These are phyloP conservation scores for Desoria tigrina DNA, from an alignment of 2,888 invertebrate genomes.

Conservation along the genomic window DNA sequence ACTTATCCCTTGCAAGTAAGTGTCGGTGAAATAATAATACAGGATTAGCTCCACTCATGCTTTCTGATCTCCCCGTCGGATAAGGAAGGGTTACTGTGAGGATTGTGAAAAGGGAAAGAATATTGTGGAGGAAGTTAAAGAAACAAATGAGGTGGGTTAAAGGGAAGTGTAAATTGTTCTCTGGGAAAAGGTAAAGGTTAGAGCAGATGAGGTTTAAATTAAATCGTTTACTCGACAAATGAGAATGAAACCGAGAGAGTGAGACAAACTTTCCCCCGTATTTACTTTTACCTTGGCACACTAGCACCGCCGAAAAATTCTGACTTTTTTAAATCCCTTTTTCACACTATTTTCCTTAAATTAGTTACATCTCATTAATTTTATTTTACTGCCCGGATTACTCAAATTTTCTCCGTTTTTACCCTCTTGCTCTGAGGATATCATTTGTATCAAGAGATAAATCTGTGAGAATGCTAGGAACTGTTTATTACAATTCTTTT, in stretches of 20 bases:
- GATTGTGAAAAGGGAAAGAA: neutral
- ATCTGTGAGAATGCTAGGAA: too few species aligned
- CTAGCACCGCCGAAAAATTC: neutral
- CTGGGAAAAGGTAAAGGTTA: conserved; percentile 12
- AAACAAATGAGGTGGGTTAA: conserved; percentile 6
- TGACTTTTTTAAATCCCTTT: conserved; percentile 17
- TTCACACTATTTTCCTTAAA: conserved; percentile 13
- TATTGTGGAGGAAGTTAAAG: neutral
- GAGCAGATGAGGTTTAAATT: conserved; percentile 13
- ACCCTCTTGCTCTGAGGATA: neutral
- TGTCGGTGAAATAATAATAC: too few species aligned
- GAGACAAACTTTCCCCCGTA: neutral
- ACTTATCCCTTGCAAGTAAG: too few species aligned
- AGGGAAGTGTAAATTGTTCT: neutral
- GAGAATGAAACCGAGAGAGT: conserved; percentile 1
- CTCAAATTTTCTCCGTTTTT: conserved; percentile 1
- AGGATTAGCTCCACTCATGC: neutral
- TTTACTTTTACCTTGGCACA: neutral
- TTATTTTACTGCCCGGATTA: conserved; percentile 15
- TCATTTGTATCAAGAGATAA: too few species aligned
- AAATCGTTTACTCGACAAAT: conserved; percentile 12
- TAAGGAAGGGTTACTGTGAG: neutral
- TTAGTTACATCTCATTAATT: conserved; percentile 25
- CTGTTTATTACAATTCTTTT: too few species aligned
- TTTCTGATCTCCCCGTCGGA: neutral